A percentile compares a stretch with the other conserved stretches of the same genome.
Conservation (phyloP, 2,113 vertebrate genomes). For the Himantopus leucocephalus region DNA sequence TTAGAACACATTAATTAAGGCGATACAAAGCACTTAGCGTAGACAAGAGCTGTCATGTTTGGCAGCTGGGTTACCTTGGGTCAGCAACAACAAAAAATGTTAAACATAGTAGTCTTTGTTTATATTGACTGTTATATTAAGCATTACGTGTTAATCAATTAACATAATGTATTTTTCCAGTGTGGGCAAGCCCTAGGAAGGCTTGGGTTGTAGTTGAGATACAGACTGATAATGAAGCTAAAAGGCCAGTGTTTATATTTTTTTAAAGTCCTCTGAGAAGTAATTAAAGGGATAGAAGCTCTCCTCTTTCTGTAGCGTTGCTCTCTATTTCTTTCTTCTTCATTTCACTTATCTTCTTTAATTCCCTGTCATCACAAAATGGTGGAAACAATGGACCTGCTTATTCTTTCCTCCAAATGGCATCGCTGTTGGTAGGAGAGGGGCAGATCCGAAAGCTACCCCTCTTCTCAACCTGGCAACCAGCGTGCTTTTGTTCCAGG, state of each 20-base stretch:
- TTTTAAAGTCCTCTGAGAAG: background rate
- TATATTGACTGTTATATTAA: background rate
- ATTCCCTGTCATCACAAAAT: background rate
- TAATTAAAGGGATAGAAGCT: background rate
- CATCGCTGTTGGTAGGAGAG: background rate
- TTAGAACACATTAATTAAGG: background rate
- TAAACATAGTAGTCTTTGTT: background rate
- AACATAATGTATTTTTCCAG: slow-evolving; percentile 8
- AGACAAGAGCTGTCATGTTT: slow-evolving; percentile 36
- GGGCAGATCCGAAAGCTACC: background rate
- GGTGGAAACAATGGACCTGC: background rate
- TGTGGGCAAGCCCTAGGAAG: background rate
- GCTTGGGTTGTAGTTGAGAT: background rate
- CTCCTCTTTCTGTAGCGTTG: background rate
- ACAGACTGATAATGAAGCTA: background rate
- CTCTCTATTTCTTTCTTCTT: background rate
- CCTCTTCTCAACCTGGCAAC: background rate
- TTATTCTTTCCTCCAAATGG: background rate
- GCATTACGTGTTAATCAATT: background rate
- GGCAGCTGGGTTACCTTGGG: slow-evolving; percentile 5
- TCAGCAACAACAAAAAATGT: background rate
- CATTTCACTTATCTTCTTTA: background rate
- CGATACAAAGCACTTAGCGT: background rate
- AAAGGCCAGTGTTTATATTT: background rate
- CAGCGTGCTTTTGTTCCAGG: background rate